phyloP scores from a whole-genome alignment of 2,113 vertebrate species.

The Macrotus californicus region DNA sequence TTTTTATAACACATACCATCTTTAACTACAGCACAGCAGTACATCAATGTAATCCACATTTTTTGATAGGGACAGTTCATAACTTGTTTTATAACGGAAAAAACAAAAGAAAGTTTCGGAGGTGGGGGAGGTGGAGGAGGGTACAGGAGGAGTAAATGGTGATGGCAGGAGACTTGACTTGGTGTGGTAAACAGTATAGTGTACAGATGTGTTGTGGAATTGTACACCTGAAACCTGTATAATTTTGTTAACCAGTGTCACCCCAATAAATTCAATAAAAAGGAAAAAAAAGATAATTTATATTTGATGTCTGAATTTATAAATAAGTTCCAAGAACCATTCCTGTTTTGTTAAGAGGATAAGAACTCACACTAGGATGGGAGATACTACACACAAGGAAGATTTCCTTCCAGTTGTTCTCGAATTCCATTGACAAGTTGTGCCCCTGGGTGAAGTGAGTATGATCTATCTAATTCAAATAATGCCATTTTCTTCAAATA shows the following conservation, averaged over 20 bases:
- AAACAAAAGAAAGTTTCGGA: not conserved
- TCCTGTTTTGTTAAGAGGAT: not conserved
- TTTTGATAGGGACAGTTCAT: not conserved
- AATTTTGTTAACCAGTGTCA: too few species aligned
- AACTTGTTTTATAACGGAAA: not conserved
- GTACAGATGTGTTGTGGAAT: too few species aligned
- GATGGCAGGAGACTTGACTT: too few species aligned
- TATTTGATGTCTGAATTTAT: not conserved
- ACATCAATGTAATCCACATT: not conserved
- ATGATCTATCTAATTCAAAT: conserved; percentile 11
- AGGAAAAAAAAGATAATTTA: not conserved
- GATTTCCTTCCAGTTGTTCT: not conserved
- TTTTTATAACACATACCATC: not conserved
- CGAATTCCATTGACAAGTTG: not conserved
- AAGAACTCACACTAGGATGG: not conserved
- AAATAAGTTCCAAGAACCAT: not conserved
- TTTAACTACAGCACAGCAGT: not conserved
- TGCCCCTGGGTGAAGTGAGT: not conserved
- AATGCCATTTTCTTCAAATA: not conserved
- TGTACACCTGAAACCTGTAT: too few species aligned
- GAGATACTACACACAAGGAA: not conserved
- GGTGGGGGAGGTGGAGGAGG: too few species aligned
- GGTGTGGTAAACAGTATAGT: too few species aligned
- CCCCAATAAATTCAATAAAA: not conserved
- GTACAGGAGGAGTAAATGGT: too few species aligned